Evolutionary conservation across 37 sponge, comb jelly and placozoan genomes (phyloP).

Genomic region (Theonella swinhoei): DNA sequence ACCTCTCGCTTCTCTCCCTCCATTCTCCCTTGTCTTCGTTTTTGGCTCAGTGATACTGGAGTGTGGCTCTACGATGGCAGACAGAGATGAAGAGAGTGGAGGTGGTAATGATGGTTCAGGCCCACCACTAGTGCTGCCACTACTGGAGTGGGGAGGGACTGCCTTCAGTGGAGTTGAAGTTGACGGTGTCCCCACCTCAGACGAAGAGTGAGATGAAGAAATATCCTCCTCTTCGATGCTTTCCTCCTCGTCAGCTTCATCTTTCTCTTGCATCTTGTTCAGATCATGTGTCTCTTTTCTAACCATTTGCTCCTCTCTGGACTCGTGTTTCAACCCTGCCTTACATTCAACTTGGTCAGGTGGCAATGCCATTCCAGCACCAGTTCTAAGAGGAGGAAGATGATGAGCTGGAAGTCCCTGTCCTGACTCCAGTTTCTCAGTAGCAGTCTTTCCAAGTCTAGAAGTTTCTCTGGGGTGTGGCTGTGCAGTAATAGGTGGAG

Average conservation of each 20-base stretch:
- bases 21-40: background rate
- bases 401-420: too few relatives aligned
- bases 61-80: background rate
- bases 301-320: too few relatives aligned
- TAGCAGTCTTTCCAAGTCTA: background rate
- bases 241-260: background rate
- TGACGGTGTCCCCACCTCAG: background rate
- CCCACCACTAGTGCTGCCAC: background rate
- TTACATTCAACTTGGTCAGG: too few relatives aligned
- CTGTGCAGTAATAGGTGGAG: background rate
- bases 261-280: too few relatives aligned
- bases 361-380: too few relatives aligned
- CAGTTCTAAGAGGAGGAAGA: background rate
- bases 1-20: too few relatives aligned
- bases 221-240: background rate
- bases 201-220: background rate
- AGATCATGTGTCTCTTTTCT: too few relatives aligned
- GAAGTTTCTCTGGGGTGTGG: background rate
- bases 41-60: background rate
- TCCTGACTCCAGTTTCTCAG: background rate
- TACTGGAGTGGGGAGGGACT: slow-evolving; percentile 2
- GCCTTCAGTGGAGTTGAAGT: background rate
- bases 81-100: slow-evolving; percentile 1
- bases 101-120: background rate
- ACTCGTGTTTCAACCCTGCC: too few relatives aligned